Base-by-base conservation (phyloP, 2,797 vertebrate species). In the Sebastes glaucus region DNA sequence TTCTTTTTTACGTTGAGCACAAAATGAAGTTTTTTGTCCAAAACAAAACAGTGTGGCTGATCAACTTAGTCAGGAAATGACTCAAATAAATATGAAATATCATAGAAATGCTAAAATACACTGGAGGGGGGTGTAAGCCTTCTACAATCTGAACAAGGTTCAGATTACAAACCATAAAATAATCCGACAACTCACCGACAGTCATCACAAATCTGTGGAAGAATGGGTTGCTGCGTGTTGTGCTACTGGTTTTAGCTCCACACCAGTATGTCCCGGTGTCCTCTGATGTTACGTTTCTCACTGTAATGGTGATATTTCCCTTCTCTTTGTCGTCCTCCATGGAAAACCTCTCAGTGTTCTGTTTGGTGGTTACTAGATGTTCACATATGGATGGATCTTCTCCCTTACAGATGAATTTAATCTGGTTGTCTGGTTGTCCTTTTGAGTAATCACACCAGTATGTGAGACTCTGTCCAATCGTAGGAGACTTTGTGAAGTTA, bases 251-350 rank as follows among this genome's bases (percentile, higher is more conserved):
- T 4, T 23, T 1, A 5, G 0, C 74, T 66, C 82, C 69, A 64
- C 84, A 86, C 88, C 90, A 92, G 84, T 91, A 91, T 0, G 52
- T 82, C 63, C 88, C 90, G 8, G 13, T 2, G 55, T 91, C 87
- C 0, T 60, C 18, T 14, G 3, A 1, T 38, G 6, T 77, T 4
- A 87, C 1, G 0, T 18, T 0, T 33, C 1, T 68, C 59, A 92
- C 6, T 22, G 33, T 77, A 10, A 92, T 25, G 32, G 2, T 72
- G 38, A 87, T 35, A 0, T 2, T 60, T 5, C 0, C 0, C 0
- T 16, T 49, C 0, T 0, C 0, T 2, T 0, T n/a, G 1, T 71
- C 0, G 0, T 72, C 11, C 0, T 3, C 20, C 23, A 82, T 1
- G 2, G 1, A 55, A 66, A 87, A 53, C 70, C 2, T 84, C 0